Base-by-base conservation (phyloP, 2,113 vertebrate species). In the Paramisgurnus dabryanus region DNA sequence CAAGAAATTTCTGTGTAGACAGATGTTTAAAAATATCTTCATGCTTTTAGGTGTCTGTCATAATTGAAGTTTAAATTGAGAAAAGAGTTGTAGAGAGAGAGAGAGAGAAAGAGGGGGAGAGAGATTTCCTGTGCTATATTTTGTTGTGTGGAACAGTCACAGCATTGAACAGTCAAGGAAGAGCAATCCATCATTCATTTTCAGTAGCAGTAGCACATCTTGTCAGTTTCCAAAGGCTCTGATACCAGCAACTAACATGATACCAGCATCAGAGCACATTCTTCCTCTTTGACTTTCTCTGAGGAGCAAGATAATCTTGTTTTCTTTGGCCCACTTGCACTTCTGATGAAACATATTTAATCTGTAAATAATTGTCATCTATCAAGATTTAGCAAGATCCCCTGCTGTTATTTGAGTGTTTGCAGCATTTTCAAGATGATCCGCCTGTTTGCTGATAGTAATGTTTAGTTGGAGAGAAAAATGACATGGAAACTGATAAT, bases 231-330 rank as follows among this genome's bases (percentile, higher is more conserved):
- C 34, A 63, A 74, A 85, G 80, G 61, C 63, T 53, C 4, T 73
- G 40, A 58, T 47, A 65, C 79, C 34, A 55, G 58, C 11, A 50
- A 55, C 77, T 71, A 76, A 85, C 77, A 68, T 82, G 73, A 86
- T 76, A 50, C 10, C 63, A 71, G 83, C 39, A 53, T 27, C 57
- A 5, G 78, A 81, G 85, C 1, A 47, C 27, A n/a, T 49, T 43
- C 40, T 15, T 27, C 17, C 15, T 66, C 18, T 27, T n/a, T 69
- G 18, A 55, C 60, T 39, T 53, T 78, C 34, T 78, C 57, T 40
- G 49, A 45, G 47, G 69, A 57, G 76, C 55, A 11, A 6, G 9
- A n/a, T 11, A 63, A 53, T 64, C 43, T 18, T 41, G 41, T 40
- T 67, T 41, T 77, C 49, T 67, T 57, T 68, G 11, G 10, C 39